Evolutionary conservation across 2,113 vertebrate genomes (phyloP).

Genomic region (Aegotheles bennettii): DNA sequence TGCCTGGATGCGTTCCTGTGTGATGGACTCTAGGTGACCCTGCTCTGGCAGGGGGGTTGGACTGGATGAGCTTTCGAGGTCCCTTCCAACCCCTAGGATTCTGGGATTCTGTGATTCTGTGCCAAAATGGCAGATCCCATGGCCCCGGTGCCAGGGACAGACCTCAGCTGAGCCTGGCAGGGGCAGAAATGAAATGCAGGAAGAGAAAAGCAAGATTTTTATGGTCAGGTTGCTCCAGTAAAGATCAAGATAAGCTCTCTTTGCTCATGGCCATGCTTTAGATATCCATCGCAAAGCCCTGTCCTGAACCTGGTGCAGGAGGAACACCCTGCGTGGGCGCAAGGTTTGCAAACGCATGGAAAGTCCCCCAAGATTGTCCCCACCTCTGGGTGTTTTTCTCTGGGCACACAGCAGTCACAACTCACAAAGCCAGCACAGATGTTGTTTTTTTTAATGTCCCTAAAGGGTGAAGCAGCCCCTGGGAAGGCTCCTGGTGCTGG

Average conservation of each 20-base stretch:
- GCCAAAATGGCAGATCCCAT: rapidly evolving
- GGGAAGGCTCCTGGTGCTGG: not conserved
- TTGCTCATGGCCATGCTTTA: not conserved
- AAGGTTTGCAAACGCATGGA: not conserved
- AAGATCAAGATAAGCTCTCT: not conserved
- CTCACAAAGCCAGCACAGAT: not conserved
- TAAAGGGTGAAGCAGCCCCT: not conserved
- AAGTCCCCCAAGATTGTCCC: not conserved
- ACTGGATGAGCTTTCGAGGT: no score
- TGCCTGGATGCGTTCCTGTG: no score
- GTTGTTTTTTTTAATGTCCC: not conserved
- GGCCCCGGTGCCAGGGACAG: not conserved
- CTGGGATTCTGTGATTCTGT: no score
- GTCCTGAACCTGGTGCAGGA: not conserved
- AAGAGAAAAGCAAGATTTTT: not conserved
- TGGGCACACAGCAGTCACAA: rapidly evolving
- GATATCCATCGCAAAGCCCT: not conserved
- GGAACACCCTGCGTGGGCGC: not conserved
- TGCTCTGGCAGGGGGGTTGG: no score
- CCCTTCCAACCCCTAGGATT: no score
- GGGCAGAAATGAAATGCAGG: not conserved
- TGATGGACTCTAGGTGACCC: no score
- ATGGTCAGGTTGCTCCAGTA: not conserved
- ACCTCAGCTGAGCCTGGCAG: not conserved
- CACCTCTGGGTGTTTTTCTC: not conserved